A percentile compares a stretch with the other conserved stretches of the same genome.
Evolutionary conservation across 2,797 vertebrate genomes (phyloP).

Genomic region (Poeciliopsis presidionis): DNA sequence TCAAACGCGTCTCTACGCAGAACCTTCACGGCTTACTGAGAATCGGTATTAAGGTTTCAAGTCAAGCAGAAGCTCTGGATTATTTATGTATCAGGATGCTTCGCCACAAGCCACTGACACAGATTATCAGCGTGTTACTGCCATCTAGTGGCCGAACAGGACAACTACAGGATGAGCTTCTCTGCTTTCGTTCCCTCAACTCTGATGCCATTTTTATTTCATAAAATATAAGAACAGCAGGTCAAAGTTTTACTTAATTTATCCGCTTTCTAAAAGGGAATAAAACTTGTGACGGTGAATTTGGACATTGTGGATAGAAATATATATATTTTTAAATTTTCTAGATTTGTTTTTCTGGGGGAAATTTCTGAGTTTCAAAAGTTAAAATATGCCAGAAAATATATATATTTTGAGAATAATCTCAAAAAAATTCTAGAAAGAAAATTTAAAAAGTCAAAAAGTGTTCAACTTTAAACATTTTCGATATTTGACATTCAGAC

Average conservation of each 20-base stretch:
- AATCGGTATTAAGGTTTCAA: not conserved
- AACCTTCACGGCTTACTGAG: constrained; percentile 1
- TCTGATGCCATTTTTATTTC: not conserved
- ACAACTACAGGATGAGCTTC: not conserved
- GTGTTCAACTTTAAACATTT: too few relatives aligned
- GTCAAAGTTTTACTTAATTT: not conserved
- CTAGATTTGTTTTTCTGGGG: too few relatives aligned
- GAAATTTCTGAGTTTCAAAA: too few relatives aligned
- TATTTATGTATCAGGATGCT: constrained; percentile 30
- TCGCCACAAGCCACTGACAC: not conserved
- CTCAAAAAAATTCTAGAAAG: too few relatives aligned
- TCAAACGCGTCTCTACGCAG: not conserved
- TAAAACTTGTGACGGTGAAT: not conserved
- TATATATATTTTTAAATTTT: too few relatives aligned
- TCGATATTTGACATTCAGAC: too few relatives aligned
- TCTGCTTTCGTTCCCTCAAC: not conserved
- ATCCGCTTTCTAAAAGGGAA: not conserved
- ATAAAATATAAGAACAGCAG: not conserved
- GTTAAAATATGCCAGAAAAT: too few relatives aligned
- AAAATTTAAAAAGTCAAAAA: too few relatives aligned
- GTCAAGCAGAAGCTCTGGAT: constrained; percentile 18
- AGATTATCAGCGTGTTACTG: constrained; percentile 32
- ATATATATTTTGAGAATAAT: too few relatives aligned
- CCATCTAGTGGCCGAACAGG: constrained; percentile 52
- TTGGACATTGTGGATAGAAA: too few relatives aligned